Evolutionary conservation across 1,140 invertebrate genomes (phyloP), one percentile per base, ranked within the genome.

Genomic region (Eciton burchellii): DNA sequence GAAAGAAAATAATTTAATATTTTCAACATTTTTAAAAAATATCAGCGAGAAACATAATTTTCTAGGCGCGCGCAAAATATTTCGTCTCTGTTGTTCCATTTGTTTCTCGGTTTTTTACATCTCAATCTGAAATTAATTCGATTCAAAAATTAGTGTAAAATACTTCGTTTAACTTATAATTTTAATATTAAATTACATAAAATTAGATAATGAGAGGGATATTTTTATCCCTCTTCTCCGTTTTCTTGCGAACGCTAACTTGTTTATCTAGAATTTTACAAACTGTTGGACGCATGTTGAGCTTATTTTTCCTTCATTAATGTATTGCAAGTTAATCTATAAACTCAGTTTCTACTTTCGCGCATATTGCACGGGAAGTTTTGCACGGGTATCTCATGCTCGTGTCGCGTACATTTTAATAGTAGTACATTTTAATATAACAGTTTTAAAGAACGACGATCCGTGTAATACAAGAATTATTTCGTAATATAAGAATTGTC

Each of bases 181-280:
- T 57, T 41, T 1, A 0, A 16, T n/a, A 29, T 52, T 35, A 19
- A 66, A 16, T 0, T 47, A 24, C 0, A 56, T 16, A 9, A 59
- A 14, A 60, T 16, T 14, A 59, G 12, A 29, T 24, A 12, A 29
- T 5, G 26, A 21, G 35, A 57, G 16, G 26, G 11, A 24, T 26
- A 66, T 72, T 72, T 26, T 43, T 19, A 56, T 72, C 57, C 5
- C 14, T 49, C 16, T 57, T 71, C 14, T 41, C 8, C 12, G 11
- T 57, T 59, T 59, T 43, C 52, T 43, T 59, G 21, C 57, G 0
- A 57, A 12, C 14, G 41, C 24, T 49, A 57, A 57, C 29, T 72
- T 57, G 14, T 19, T 8, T 19, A 41, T 49, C 24, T 57, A 72
- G 41, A 24, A 2, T 72, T 14, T 57, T 72, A 41, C 41, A 24